Conservation (phyloP, 2,888 invertebrate species). For the Zhuqinia jingwanae region DNA sequence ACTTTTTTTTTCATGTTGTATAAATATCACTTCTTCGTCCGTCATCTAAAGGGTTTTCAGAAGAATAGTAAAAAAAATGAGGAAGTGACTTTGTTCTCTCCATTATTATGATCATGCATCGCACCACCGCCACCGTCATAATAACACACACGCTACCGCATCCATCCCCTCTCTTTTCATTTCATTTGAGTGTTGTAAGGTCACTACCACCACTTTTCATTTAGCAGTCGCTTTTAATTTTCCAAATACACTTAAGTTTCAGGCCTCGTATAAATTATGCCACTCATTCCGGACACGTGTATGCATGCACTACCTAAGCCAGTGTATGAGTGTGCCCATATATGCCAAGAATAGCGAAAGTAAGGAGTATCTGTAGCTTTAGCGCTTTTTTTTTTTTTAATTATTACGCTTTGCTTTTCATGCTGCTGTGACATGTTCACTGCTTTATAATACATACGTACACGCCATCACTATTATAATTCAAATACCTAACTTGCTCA, state of each 20-base stretch:
- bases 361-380: too few relatives aligned
- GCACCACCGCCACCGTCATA: background rate
- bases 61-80: too few relatives aligned
- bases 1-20: background rate
- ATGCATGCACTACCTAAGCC: too few relatives aligned
- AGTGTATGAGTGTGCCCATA: too few relatives aligned
- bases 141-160: background rate
- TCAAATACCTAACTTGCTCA: slow-evolving; percentile 22
- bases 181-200: too few relatives aligned
- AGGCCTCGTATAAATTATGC: slow-evolving; percentile 18
- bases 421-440: too few relatives aligned
- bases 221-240: slow-evolving; percentile 42
- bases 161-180: too few relatives aligned
- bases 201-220: background rate
- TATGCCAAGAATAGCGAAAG: too few relatives aligned
- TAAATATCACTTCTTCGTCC: too few relatives aligned
- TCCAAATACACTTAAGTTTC: slow-evolving; percentile 21
- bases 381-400: too few relatives aligned
- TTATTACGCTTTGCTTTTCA: too few relatives aligned
- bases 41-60: slow-evolving; percentile 27
- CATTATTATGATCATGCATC: background rate
- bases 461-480: background rate
- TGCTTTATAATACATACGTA: too few relatives aligned
- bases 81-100: slow-evolving; percentile 28
- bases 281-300: background rate